Base-by-base conservation (phyloP, 2,888 invertebrate genomes). In the Octodonta nipae region DNA sequence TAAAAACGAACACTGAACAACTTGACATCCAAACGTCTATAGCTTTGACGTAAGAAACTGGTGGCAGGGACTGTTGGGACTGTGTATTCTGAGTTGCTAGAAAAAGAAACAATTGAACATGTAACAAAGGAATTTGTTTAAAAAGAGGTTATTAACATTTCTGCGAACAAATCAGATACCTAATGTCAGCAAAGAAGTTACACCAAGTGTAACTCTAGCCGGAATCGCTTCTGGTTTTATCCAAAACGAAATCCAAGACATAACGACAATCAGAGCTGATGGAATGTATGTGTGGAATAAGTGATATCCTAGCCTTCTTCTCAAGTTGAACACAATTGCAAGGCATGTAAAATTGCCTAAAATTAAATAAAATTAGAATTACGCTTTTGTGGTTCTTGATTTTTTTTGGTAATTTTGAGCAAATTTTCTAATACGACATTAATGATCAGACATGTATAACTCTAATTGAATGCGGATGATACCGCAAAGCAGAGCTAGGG, bases 201-300 rank as follows among this genome's bases (percentile, higher is more conserved):
- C 86, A 28, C 88, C 88, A 11, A 89, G 64, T 1, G 88, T 88
- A 35, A 89, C 86, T 36, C 89, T 70, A 0, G 88, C 88, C 1
- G 89, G 89, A 46, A 86, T 86, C 4, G 89, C 88, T 60, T 88
- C 88, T 0, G 87, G 87, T 51, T 87, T 88, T 50, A 89, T 88
- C 91, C 89, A 91, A 65, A 91, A 91, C 0, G 89, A 88, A 46
- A 91, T 88, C 89, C 89, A 91, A 38, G 87, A 88, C 85, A 91
- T 87, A 35, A 89, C 87, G 27, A 89, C 89, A 55, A 89, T 89
- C 44, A 89, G 68, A 0, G 86, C 86, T 2, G 88, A 87, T 0
- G 88, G 88, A 48, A 88, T 87, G 60, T 89, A 89, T 0, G 88
- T 88, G 63, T 89, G 88, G 60, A 89, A 87, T 32, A 89, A 68